Conservation (phyloP, 2,797 vertebrate species). For the Arremon aurantiirostris region DNA sequence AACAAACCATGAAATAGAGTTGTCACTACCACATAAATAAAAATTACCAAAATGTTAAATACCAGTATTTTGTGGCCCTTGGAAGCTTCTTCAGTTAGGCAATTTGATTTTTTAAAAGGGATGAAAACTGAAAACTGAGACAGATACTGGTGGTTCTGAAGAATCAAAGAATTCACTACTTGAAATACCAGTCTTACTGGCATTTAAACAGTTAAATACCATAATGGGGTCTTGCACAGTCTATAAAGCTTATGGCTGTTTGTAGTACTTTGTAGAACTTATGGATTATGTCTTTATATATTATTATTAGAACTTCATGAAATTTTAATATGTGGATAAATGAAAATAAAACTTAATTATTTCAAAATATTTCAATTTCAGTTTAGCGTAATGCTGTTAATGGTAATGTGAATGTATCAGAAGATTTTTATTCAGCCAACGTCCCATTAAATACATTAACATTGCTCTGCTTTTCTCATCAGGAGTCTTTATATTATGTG, state of each 20-base stretch:
- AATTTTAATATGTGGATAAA: conserved; percentile 34
- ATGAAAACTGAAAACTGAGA: background rate
- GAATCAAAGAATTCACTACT: background rate
- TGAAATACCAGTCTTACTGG: background rate
- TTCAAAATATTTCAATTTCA: conserved; percentile 44
- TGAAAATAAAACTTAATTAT: conserved; percentile 52
- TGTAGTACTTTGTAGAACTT: background rate
- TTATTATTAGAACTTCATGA: conserved; percentile 23
- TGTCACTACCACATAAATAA: background rate
- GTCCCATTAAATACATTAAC: conserved; percentile 33
- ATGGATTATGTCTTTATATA: background rate
- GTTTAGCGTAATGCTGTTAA: conserved; percentile 1
- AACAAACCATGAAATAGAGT: background rate
- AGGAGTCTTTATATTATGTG: background rate
- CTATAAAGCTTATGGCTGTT: background rate
- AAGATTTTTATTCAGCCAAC: conserved; percentile 25
- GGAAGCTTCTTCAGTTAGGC: background rate
- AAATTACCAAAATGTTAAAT: background rate
- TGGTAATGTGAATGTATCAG: background rate
- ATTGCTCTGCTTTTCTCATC: background rate
- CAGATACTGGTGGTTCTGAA: background rate
- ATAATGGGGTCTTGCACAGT: background rate
- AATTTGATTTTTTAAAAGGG: background rate
- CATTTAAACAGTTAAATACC: background rate
- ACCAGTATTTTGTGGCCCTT: background rate